Evolutionary conservation across 2,113 vertebrate species (phyloP), one percentile per base, ranked within the genome.

Genomic region (Salvelinus alpinus): DNA sequence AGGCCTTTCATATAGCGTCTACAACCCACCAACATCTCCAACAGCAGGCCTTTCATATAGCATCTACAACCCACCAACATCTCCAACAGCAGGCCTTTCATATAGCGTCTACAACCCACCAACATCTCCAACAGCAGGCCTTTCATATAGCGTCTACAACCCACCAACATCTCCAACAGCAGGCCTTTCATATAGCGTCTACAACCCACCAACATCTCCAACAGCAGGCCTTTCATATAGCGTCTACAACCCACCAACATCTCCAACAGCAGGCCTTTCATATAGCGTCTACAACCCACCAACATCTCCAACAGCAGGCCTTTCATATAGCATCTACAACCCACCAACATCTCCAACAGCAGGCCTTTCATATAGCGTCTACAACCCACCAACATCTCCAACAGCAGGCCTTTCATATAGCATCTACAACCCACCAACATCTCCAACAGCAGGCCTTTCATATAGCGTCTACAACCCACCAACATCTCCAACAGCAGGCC

Each of bases 381-480:
- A 29, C 65, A 67, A 29, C 27, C 12, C 29, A 27, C 3, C 64
- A 67, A 18, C 5, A 67, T 18, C 14, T 31, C 25, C 27, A 29
- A 29, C 27, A 29, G 27, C 27, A 29, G 27, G 3, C 3, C 27
- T 3, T 29, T 29, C 27, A 27, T 27, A 27, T 27, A 29, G 27
- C 3, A 29, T 29, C 27, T 29, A 29, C 27, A 29, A 29, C 27
- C 27, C 27, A 29, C 27, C 27, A 29, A 29, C 27, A 29, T 29
- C 27, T 29, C 27, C 27, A 31, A 25, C 9, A 4, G 29, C 31
- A 34, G 4, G 13, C 64, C 75, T 77, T 81, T 81, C 27, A 12
- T 27, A 25, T 2, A 65, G 12, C 25, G 29, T 29, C 64, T 65
- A 29, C 65, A 67, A 29, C 27, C 12, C 29, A 27, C 3, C 64